Conservation (phyloP, 1,140 invertebrate genomes). For the Macrostomum lignano region DNA sequence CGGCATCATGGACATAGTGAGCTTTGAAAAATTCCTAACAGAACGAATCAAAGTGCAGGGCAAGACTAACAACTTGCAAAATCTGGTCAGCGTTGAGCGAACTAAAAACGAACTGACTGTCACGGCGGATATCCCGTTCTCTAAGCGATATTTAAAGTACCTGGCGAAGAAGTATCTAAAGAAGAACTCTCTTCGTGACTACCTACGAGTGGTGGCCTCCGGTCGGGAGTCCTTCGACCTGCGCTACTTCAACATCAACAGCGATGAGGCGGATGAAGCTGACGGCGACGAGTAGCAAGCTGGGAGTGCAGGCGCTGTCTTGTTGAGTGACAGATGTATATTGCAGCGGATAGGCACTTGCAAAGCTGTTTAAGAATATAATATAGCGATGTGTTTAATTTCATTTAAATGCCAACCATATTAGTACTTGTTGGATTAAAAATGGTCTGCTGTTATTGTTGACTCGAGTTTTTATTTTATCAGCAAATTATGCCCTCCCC, state of each 20-base stretch:
- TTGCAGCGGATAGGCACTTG: too few relatives aligned
- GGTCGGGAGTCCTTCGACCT: slow-evolving; percentile 80
- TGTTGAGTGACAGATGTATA: too few relatives aligned
- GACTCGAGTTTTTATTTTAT: too few relatives aligned
- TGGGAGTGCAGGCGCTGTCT: too few relatives aligned
- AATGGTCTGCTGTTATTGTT: too few relatives aligned
- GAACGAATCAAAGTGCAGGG: slow-evolving; percentile 77
- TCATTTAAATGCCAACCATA: too few relatives aligned
- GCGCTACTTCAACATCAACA: slow-evolving; percentile 98
- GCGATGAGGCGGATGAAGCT: slow-evolving; percentile 63
- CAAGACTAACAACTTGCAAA: slow-evolving; percentile 69
- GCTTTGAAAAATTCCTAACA: slow-evolving; percentile 57
- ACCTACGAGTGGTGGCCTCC: slow-evolving; percentile 86
- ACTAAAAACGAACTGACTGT: slow-evolving; percentile 72
- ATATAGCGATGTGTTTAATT: too few relatives aligned
- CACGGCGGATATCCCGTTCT: slow-evolving; percentile 62
- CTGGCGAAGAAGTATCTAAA: slow-evolving; percentile 97
- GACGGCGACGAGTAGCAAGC: slow-evolving; percentile 4
- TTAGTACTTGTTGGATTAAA: too few relatives aligned
- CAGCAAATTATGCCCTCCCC: too few relatives aligned
- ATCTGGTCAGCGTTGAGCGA: slow-evolving; percentile 51
- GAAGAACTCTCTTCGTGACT: slow-evolving; percentile 91
- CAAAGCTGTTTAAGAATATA: too few relatives aligned
- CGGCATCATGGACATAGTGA: slow-evolving; percentile 77
- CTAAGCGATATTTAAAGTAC: slow-evolving; percentile 84